Evolutionary conservation across 30 jellyfish, hydroid and myxozoan species (phyloP).

Genomic region (Rhopilema esculentum): DNA sequence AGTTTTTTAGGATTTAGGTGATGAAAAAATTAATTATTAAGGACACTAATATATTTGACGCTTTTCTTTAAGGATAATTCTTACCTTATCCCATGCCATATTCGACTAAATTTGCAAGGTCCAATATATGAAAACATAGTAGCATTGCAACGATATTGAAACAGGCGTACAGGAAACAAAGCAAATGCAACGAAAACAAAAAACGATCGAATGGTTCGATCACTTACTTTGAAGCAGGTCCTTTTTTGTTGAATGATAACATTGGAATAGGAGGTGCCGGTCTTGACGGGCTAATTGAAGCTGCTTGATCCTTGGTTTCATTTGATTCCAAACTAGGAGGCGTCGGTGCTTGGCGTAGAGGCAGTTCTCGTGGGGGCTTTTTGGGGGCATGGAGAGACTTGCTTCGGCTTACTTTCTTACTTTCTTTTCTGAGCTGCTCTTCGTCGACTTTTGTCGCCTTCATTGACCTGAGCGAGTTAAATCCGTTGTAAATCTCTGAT

Average conservation of each 20-base stretch:
- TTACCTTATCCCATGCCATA: neutral
- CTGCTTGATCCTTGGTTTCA: neutral
- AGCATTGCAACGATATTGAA: neutral
- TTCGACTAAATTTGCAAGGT: neutral
- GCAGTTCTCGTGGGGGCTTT: slow-evolving; percentile 55
- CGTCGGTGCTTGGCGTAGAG: slow-evolving; percentile 52
- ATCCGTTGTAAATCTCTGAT: slow-evolving; percentile 68
- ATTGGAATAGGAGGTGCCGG: slow-evolving; percentile 67
- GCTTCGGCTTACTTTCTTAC: slow-evolving; percentile 47
- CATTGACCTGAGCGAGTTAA: slow-evolving; percentile 43
- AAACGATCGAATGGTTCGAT: neutral
- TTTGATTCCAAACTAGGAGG: slow-evolving; percentile 15
- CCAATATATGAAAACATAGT: neutral
- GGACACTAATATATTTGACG: too few relatives aligned
- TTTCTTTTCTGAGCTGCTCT: slow-evolving; percentile 30
- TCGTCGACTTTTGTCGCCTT: slow-evolving; percentile 40
- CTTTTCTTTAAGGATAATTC: neutral
- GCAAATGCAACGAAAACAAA: neutral
- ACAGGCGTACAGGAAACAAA: neutral
- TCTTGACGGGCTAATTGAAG: slow-evolving; percentile 27
- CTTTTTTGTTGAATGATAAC: slow-evolving; percentile 28
- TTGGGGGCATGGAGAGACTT: slow-evolving; percentile 51
- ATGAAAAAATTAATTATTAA: too few relatives aligned
- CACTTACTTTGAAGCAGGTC: neutral
- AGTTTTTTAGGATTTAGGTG: too few relatives aligned